Evolutionary conservation across 2,797 vertebrate genomes (phyloP), one percentile per base, ranked within the genome.

Genomic region (Molossus alvarezi): DNA sequence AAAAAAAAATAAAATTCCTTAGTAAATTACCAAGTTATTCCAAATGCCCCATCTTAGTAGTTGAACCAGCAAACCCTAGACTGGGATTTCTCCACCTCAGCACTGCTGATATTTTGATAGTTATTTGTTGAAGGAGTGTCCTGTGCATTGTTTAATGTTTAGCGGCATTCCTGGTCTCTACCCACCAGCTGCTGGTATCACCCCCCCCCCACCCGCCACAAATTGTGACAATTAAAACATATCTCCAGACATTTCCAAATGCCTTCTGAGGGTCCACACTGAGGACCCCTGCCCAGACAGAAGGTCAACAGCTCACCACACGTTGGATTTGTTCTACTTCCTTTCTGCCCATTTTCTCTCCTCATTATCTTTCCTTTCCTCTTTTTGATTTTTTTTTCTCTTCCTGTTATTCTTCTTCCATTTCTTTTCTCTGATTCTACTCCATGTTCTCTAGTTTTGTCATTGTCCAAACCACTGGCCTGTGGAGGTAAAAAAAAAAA

Each of bases 201-300:
- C 8, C 25, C 17, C 1, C 7, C 1, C 7, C 6, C 12, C 62
- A 41, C 3, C 4, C 5, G 2, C 33, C 33, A 33, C 33, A 37
- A 75, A 41, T 29, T 77, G 23, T 53, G 37, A 88, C 29, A 62
- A 25, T 55, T 53, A 23, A 79, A 84, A 72, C 20, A 73, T 20
- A 10, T 29, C 33, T 95, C 55, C n/a, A 71, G 21, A 55, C 17
- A 60, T 86, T 82, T 85, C 21, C n/a, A 90, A 72, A 73, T 77
- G 45, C 15, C 33, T 45, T 64, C 9, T 62, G 15, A 53, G 10
- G 9, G 23, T 77, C 2, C 18, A 53, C 3, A 1, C 23, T 37
- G 20, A 82, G 6, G 14, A 77, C 18, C 13, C 62, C 33, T 71
- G 41, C 15, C 23, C 55, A 27, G 51, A 76, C 23, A 48, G 53